Percentiles rank a stretch among this genome's conserved stretches.
Evolutionary conservation across 2,888 invertebrate species (phyloP).

Genomic region (Diaperis boleti): DNA sequence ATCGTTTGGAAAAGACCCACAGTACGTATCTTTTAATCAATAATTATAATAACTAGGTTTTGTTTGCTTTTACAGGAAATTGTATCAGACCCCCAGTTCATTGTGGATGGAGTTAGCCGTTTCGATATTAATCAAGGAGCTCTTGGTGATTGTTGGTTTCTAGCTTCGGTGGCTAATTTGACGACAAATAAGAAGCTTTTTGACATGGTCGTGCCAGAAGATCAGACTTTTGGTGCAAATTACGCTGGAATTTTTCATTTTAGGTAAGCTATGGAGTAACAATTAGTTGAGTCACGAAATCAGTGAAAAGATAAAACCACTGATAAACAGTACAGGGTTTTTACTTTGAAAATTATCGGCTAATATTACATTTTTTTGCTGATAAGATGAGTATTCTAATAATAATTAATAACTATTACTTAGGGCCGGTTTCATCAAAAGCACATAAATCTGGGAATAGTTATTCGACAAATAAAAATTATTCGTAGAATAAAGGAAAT

Average conservation of each 20-base stretch:
- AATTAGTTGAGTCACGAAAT: too few relatives aligned
- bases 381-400: too few relatives aligned
- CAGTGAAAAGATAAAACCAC: too few relatives aligned
- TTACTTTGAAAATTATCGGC: too few relatives aligned
- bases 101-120: conserved; percentile 92
- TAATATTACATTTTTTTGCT: too few relatives aligned
- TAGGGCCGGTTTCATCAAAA: too few relatives aligned
- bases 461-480: too few relatives aligned
- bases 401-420: too few relatives aligned
- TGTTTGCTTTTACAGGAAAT: conserved; percentile 77
- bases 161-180: conserved; percentile 93
- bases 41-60: conserved; percentile 35
- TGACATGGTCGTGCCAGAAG: conserved; percentile 93
- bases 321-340: too few relatives aligned
- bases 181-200: conserved; percentile 87
- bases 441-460: too few relatives aligned
- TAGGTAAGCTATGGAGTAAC: conserved; percentile 69
- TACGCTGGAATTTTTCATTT: conserved; percentile 97
- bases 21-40: conserved; percentile 38
- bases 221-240: conserved; percentile 90
- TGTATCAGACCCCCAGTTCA: conserved; percentile 83
- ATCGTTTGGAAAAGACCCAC: conserved; percentile 46
- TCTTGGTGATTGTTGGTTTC: conserved; percentile 96
- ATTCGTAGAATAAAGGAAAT: too few relatives aligned
- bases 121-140: conserved; percentile 98